phyloP scores from a whole-genome alignment of 2,113 vertebrate genomes.

The Plecturocebus donacophilus region DNA sequence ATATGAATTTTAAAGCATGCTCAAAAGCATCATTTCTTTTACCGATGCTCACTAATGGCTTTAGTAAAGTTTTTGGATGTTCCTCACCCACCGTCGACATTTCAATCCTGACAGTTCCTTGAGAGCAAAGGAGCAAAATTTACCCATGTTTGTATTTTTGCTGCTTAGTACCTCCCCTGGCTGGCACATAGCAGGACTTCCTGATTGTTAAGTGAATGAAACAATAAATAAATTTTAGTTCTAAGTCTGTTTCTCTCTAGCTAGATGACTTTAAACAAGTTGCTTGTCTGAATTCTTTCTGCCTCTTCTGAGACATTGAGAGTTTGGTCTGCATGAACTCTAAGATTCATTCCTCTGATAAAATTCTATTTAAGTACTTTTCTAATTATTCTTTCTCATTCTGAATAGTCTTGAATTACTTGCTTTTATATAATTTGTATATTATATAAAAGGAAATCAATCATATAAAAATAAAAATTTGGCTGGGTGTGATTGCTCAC shows the following conservation, averaged over 20 bases:
- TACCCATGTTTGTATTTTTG: not conserved
- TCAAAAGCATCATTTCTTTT: no score
- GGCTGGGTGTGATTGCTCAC: no score
- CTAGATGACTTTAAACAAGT: not conserved
- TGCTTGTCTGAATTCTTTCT: not conserved
- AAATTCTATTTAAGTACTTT: not conserved
- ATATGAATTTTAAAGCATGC: not conserved
- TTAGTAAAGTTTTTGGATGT: not conserved
- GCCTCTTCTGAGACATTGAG: not conserved
- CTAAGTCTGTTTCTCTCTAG: not conserved
- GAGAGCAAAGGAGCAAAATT: not conserved
- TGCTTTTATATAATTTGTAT: slow-evolving; percentile 8
- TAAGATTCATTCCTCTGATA: not conserved
- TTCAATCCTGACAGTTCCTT: not conserved
- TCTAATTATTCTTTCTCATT: not conserved
- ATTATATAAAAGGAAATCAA: not conserved
- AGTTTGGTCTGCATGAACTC: not conserved
- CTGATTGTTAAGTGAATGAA: not conserved
- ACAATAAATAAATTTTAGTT: not conserved
- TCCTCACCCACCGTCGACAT: not conserved
- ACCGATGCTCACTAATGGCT: not conserved
- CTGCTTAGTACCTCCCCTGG: not conserved
- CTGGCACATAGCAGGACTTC: not conserved
- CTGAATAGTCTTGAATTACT: not conserved
- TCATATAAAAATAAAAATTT: not conserved